Evolutionary conservation across 1,140 invertebrate species (phyloP), one percentile per base, ranked within the genome.

Genomic region (Rhopalosiphum padi): DNA sequence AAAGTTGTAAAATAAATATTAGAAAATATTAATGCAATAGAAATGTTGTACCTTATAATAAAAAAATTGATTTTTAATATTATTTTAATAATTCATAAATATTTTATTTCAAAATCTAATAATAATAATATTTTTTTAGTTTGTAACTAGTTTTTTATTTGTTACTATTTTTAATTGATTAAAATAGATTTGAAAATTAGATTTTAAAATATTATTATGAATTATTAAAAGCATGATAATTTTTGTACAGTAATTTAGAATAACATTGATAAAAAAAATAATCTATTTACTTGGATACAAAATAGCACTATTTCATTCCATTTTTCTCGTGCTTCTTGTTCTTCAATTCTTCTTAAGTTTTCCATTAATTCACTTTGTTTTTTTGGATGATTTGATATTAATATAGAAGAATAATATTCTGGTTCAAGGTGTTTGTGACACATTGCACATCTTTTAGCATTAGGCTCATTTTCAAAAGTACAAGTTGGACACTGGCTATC

Each of bases 301-400:
- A 97, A 98, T 86, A 97, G 96, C 86, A 98, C 96, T 94, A 98
- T 98, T 94, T 97, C 96, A 94, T 98, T 96, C 97, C 98, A 98
- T 94, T 97, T 97, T 94, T 97, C 97, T 94, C 97, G 95, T 5
- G 98, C 98, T 95, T 98, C 97, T 93, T 96, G 96, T 95, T 98
- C 98, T 94, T 98, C 98, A 37, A 97, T 96, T 94, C 97, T 96
- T 4, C 98, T 95, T 43, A 98, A 95, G 94, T 98, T 97, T 95
- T 98, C 98, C 97, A 98, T 98, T 21, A 98, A 96, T 41, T 97
- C 97, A 94, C 97, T 98, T 94, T 98, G 97, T 94, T 96, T 96
- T 30, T 96, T 96, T 86, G 83, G 77, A 82, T 87, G 41, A 68
- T 91, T 55, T n/a, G 83, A 91, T 77, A 94, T 41, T n/a, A 94